Base-by-base conservation (phyloP, 2,797 vertebrate genomes). In the Epinephelus malabaricus region DNA sequence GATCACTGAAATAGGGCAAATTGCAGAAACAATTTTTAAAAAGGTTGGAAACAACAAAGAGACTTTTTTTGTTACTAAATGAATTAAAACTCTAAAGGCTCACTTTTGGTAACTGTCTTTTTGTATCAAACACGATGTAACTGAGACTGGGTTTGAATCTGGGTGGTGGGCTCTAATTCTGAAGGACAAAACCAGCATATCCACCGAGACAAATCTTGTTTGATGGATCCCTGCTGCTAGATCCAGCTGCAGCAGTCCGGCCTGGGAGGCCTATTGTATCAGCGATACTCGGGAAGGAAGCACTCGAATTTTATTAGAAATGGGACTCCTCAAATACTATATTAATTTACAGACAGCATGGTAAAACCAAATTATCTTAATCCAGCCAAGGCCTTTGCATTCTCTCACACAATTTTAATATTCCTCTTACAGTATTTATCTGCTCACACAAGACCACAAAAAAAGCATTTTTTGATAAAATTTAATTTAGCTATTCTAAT, bases 201-300 rank as follows among this genome's bases (percentile, higher is more conserved):
- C 92, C 91, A 92, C 86, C 89, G 89, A 94, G 92, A 94, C 93
- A 88, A 95, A 95, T 94, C 84, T 84, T 79, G 89, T 94, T 93
- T 93, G 90, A 94, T 88, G 89, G 93, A 86, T 85, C 87, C 90
- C 92, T 67, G 90, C 89, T 88, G 92, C 73, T 89, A 71, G 89
- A 88, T 89, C 89, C 85, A 72, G 78, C 73, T 50, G 56, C 87
- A 90, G 86, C 77, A 61, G 73, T 64, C 87, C 80, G 69, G 89
- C 89, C 91, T 86, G 88, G 90, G 90, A 90, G 88, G 84, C 82
- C 90, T 82, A 88, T 91, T 93, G 90, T 92, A 55, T 53, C 38
- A 38, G 76, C 80, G 84, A 78, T 67, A 61, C 79, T 87, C 73
- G 27, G 75, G 81, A 90, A 90, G 90, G 86, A 93, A 93, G 84